Percentiles rank a stretch among this genome's conserved stretches.
Conservation (phyloP, 2,888 invertebrate species). For the Aproaerema taeniolella region DNA sequence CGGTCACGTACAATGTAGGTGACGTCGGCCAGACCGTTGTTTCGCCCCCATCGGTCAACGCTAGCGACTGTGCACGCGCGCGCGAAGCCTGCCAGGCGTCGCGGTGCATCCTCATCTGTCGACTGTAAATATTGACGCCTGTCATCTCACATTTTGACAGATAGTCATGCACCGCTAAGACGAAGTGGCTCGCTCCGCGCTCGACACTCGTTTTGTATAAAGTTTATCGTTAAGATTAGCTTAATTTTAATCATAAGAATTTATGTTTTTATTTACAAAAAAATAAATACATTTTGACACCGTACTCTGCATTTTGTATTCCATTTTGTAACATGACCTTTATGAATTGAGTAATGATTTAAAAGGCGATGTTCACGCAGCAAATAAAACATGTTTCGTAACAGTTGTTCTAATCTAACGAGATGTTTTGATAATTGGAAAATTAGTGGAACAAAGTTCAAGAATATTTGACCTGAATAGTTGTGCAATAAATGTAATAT, state of each 20-base stretch:
- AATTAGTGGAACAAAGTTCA: conserved; percentile 12
- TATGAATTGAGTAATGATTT: neutral
- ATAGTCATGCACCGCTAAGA: conserved; percentile 16
- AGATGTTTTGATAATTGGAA: conserved; percentile 12
- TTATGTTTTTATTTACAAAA: conserved; percentile 67
- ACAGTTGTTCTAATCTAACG: conserved; percentile 6
- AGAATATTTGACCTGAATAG: conserved; percentile 8
- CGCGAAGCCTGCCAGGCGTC: conserved; percentile 62
- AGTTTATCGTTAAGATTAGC: conserved; percentile 67
- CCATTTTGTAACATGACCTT: conserved; percentile 1
- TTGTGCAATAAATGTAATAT: too few relatives aligned
- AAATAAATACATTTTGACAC: conserved; percentile 78
- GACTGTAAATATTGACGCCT: conserved; percentile 25
- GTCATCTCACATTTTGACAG: conserved; percentile 15
- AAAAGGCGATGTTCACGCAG: conserved; percentile 3
- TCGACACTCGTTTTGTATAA: conserved; percentile 70
- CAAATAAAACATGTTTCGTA: conserved; percentile 9
- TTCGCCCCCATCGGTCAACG: conserved; percentile 50
- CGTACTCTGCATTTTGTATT: conserved; percentile 38
- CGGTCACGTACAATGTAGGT: conserved; percentile 73
- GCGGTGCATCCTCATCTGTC: conserved; percentile 20
- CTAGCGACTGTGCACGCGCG: conserved; percentile 74
- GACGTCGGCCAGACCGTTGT: conserved; percentile 44
- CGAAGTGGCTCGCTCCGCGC: conserved; percentile 64
- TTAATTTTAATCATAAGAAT: conserved; percentile 59